Evolutionary conservation across 1,140 invertebrate species (phyloP).

Genomic region (Lutraria rhynchaena): DNA sequence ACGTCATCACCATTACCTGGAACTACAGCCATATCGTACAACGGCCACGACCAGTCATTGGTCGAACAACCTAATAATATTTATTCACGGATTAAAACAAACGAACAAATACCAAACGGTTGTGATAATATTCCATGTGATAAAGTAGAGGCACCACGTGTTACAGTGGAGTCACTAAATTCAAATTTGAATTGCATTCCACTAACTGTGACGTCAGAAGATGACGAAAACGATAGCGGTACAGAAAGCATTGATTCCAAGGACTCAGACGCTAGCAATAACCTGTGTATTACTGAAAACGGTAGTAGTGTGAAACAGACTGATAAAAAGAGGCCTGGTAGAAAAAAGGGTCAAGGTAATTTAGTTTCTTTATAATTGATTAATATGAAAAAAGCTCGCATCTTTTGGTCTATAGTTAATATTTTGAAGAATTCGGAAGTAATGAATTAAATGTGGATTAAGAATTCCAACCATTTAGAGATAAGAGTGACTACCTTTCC

Average conservation of each 20-base stretch:
- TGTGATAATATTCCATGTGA: constrained; percentile 12
- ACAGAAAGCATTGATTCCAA: constrained; percentile 57
- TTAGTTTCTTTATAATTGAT: constrained; percentile 2
- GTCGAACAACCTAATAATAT: constrained; percentile 2
- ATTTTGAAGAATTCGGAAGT: too few species aligned
- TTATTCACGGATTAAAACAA: background rate
- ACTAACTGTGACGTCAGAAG: constrained; percentile 54
- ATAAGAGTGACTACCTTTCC: too few species aligned
- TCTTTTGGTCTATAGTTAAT: too few species aligned
- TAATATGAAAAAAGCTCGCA: background rate
- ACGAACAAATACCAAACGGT: constrained; percentile 19
- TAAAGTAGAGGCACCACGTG: constrained; percentile 7
- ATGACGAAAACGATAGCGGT: constrained; percentile 59
- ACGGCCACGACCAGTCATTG: too few species aligned
- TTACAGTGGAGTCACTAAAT: constrained; percentile 22
- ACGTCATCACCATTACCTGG: constrained; percentile 17
- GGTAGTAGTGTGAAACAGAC: constrained; percentile 20
- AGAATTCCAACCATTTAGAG: too few species aligned
- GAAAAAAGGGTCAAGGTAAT: constrained; percentile 74
- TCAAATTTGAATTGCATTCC: constrained; percentile 37
- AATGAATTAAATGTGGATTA: too few species aligned
- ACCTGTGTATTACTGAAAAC: constrained; percentile 19
- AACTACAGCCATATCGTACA: background rate
- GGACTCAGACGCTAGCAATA: constrained; percentile 35
- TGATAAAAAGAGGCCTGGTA: constrained; percentile 65